Conservation (phyloP, 2,888 invertebrate genomes). For the Nephrotoma appendiculata region DNA sequence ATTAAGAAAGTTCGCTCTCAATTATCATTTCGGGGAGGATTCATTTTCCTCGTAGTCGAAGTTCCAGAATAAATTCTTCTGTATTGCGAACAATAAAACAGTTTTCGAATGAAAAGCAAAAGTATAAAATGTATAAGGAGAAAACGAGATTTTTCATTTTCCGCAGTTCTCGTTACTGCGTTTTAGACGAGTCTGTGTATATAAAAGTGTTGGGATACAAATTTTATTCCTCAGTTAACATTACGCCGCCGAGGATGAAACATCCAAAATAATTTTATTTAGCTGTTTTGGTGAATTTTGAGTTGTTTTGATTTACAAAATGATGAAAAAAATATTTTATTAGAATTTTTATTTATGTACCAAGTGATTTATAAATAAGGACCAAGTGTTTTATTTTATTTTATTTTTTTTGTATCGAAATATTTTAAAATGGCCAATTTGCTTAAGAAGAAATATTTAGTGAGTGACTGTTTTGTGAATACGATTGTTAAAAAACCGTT, state of each 20-base stretch:
- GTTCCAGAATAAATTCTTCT: no score
- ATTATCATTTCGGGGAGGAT: no score
- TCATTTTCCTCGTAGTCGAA: no score
- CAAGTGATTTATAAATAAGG: background rate
- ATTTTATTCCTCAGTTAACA: background rate
- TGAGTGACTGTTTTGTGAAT: slow-evolving; percentile 21
- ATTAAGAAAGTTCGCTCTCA: background rate
- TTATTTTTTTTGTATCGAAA: background rate
- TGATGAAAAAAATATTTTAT: background rate
- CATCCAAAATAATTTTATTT: background rate
- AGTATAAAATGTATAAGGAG: background rate
- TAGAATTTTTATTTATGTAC: background rate
- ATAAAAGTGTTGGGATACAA: background rate
- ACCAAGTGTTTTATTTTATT: no score
- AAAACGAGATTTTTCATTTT: background rate
- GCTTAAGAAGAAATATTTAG: background rate
- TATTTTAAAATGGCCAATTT: background rate
- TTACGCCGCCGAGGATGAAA: background rate
- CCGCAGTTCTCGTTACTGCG: background rate
- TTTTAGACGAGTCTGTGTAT: background rate
- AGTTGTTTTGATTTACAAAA: no score
- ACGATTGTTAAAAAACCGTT: slow-evolving; percentile 22
- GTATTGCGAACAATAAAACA: background rate
- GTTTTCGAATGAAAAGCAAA: background rate
- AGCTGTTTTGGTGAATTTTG: no score